Base-by-base conservation (phyloP, 2,113 vertebrate genomes). In the Lepisosteus oculatus region DNA sequence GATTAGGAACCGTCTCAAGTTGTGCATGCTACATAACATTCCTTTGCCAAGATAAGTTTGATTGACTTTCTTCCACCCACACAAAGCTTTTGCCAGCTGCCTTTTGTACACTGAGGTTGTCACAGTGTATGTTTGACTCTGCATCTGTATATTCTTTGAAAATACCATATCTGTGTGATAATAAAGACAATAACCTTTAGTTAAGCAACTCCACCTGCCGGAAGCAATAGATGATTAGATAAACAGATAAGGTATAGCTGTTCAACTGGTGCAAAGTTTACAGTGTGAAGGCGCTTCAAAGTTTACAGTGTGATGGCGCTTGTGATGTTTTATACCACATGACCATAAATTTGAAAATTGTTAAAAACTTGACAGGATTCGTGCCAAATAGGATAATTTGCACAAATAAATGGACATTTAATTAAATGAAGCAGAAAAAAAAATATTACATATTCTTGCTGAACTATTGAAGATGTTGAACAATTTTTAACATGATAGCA, bases 11-110 rank as follows among this genome's bases (percentile, higher is more conserved):
- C 29, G 29, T 29, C 29, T 29, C 29, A 29, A 29, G 29, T 29
- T 29, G 56, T 12, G 14, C 57, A 51, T 54, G 62, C 47, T 42
- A 17, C 8, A 29, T 15, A 56, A 57, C 13, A 62, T 57, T 61
- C 45, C 56, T 68, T 68, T 42, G 61, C 59, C 41, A 11, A 59
- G n/a, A n/a, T n/a, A 42, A 42, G 3, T 41, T 45, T 45, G 72
- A 74, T n/a, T 2, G 44, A 14, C 72, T 73, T 68, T 68, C 56
- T 68, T 68, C 67, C 61, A 14, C 72, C 72, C 72, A 69, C 72
- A 41, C 67, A 56, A 47, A 55, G 57, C 63, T 69, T 29, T 44
- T 43, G 3, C 7, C 43, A 45, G 5, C 15, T 65, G 47, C 55
- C 61, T 64, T 41, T 45, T 0, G 42, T 11, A 45, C 67, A 12